These are phyloP conservation scores for Sthenelais limicola DNA, from an alignment of 2,888 invertebrate species.

Conservation along the genomic window DNA sequence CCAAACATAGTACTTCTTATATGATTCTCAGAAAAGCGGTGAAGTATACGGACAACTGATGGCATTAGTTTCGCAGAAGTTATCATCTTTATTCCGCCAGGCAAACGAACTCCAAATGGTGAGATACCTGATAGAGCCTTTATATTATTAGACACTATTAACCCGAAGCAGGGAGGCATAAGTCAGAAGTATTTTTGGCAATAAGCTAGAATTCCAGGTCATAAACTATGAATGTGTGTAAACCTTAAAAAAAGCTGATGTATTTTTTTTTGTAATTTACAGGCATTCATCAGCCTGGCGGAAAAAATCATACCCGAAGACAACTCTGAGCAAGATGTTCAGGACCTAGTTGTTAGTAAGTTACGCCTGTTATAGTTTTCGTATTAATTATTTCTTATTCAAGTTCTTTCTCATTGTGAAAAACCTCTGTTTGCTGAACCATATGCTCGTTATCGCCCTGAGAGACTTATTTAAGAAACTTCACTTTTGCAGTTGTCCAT, in stretches of 20 bases:
- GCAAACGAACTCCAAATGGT: constrained; percentile 31
- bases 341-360: constrained; percentile 19
- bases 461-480: not conserved
- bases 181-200: not conserved
- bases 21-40: constrained; percentile 10
- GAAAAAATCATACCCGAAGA: constrained; percentile 5
- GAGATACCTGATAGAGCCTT: not conserved
- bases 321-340: constrained; percentile 7
- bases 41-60: constrained; percentile 11
- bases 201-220: not conserved
- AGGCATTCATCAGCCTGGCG: constrained; percentile 14
- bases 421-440: not conserved
- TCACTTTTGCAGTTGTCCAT: constrained; percentile 56
- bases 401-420: not conserved
- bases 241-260: not conserved
- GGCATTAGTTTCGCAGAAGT: not conserved
- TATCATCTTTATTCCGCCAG: constrained; percentile 6
- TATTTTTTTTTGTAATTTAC: not conserved
- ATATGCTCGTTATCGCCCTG: not conserved
- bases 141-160: not conserved
- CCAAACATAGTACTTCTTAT: not conserved
- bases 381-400: not conserved
- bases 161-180: not conserved
- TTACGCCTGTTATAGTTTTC: not conserved
- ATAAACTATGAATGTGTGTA: not conserved